phyloP scores from a whole-genome alignment of 1,140 invertebrate species.

The Vanessa tameamea region DNA sequence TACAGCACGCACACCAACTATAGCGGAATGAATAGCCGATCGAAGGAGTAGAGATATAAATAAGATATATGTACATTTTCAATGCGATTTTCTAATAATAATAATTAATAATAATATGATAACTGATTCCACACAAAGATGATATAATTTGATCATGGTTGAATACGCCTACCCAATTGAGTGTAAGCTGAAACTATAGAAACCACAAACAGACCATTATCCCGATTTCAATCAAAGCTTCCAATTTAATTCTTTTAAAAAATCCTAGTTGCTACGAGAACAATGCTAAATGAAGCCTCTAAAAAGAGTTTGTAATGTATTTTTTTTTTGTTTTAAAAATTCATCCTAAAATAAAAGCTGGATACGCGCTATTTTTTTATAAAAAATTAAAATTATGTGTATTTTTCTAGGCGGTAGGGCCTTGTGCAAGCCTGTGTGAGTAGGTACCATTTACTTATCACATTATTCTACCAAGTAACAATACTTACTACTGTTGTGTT shows the following conservation, averaged over 20 bases:
- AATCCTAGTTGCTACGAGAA: neutral
- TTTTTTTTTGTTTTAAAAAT: neutral
- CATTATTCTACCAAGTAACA: too few relatives aligned
- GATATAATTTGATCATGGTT: too few relatives aligned
- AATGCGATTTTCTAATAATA: too few relatives aligned
- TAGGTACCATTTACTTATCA: too few relatives aligned
- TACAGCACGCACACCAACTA: neutral
- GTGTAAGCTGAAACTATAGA: neutral
- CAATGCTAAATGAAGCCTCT: neutral
- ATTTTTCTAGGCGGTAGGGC: too few relatives aligned
- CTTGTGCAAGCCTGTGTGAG: too few relatives aligned
- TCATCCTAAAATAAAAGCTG: neutral
- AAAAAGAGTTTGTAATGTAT: neutral
- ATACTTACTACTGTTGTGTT: too few relatives aligned
- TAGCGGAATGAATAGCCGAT: neutral
- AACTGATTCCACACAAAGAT: too few relatives aligned
- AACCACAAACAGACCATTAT: neutral
- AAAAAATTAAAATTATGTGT: too few relatives aligned
- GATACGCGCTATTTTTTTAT: neutral
- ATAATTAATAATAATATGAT: too few relatives aligned
- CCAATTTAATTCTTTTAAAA: neutral
- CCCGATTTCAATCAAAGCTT: conserved; percentile 9
- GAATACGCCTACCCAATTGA: neutral
- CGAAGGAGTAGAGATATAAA: too few relatives aligned
- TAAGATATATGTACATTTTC: too few relatives aligned